These are phyloP conservation scores for Carcina quercana DNA, from an alignment of 2,888 invertebrate genomes.

Conservation along the genomic window DNA sequence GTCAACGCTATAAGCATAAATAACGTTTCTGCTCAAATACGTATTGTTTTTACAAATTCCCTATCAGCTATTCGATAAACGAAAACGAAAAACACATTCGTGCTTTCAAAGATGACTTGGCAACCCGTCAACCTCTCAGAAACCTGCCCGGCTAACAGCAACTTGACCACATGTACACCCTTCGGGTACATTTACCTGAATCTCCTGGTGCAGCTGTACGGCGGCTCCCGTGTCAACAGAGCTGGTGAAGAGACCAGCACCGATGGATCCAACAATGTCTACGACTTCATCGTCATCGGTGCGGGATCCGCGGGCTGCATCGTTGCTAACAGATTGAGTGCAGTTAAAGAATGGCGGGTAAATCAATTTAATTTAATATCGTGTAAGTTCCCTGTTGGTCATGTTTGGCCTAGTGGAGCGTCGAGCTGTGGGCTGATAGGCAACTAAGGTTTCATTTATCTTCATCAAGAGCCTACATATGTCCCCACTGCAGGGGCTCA, in stretches of 20 bases:
- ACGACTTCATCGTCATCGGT: slow-evolving; percentile 16
- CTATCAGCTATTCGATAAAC: too few relatives aligned
- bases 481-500: too few relatives aligned
- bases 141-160: slow-evolving; percentile 26
- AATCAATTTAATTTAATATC: too few relatives aligned
- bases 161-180: slow-evolving; percentile 33
- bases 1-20: too few relatives aligned
- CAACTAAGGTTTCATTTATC: too few relatives aligned
- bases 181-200: slow-evolving; percentile 40
- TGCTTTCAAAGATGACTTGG: slow-evolving; percentile 21
- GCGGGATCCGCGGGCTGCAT: slow-evolving; percentile 12
- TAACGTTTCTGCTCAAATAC: too few relatives aligned
- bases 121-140: slow-evolving; percentile 21
- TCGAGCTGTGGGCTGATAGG: too few relatives aligned
- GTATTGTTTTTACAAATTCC: too few relatives aligned
- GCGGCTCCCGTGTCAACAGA: slow-evolving; percentile 32
- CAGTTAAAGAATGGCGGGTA: slow-evolving; percentile 13
- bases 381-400: too few relatives aligned
- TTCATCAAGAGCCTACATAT: too few relatives aligned
- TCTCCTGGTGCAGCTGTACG: slow-evolving; percentile 34
- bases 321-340: slow-evolving; percentile 12
- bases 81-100: background rate
- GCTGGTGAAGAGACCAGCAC: slow-evolving; percentile 17
- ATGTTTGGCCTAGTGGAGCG: too few relatives aligned
- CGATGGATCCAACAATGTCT: too few relatives aligned